Conservation (phyloP, 1,140 invertebrate species). For the Ruditapes philippinarum region DNA sequence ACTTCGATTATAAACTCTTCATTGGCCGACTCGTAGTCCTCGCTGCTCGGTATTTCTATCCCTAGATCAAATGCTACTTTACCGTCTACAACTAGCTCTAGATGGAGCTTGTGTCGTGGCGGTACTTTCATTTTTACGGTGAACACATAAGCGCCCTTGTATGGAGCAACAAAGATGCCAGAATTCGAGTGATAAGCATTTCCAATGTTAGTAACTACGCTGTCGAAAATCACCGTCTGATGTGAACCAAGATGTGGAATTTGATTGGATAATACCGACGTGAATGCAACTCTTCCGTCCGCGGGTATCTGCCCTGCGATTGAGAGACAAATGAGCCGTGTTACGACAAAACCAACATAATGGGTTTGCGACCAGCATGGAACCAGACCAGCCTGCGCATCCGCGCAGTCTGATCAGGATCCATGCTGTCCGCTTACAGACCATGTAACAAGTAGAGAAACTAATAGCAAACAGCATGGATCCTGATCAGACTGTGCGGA, state of each 20-base stretch:
- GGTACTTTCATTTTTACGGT: background rate
- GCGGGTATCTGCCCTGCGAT: background rate
- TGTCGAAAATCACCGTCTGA: constrained; percentile 39
- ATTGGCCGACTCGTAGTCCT: background rate
- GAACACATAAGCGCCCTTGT: constrained; percentile 38
- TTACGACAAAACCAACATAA: no score
- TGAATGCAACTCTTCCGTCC: constrained; percentile 30
- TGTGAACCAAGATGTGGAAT: constrained; percentile 28
- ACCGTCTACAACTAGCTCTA: background rate
- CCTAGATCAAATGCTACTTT: background rate
- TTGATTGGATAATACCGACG: background rate
- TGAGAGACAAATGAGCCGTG: no score
- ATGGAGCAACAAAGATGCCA: constrained; percentile 27
- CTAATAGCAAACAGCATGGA: no score
- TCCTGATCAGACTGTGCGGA: no score
- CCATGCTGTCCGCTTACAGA: no score
- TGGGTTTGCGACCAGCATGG: no score
- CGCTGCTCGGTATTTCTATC: background rate
- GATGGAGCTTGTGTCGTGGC: background rate
- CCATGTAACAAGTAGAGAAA: no score
- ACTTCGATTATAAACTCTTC: background rate
- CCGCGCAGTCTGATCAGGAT: no score
- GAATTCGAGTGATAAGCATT: constrained; percentile 9
- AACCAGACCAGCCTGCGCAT: no score
- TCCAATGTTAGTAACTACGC: constrained; percentile 36